Evolutionary conservation across 2,888 invertebrate species (phyloP), one percentile per base, ranked within the genome.

Genomic region (Brachypalpus laphriformis): DNA sequence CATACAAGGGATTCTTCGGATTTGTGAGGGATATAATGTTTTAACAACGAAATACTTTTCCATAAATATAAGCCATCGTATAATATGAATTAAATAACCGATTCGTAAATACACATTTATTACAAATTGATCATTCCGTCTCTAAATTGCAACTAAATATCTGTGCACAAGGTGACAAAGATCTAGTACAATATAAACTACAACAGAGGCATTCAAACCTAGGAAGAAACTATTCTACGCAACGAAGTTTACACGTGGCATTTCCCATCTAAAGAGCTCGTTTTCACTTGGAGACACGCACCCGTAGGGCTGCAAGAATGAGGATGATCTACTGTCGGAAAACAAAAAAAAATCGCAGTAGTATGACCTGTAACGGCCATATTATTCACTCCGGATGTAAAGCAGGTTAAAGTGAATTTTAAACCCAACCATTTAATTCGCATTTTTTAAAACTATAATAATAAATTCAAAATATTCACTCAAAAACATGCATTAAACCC

Each of bases 91-190:
- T 71, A 57, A 77, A 54, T 59, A 61, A 61, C 68, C 42, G 61
- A 42, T 40, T 61, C 49, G 45, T 57, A 72, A 51, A 78, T 54
- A 78, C 59, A 65, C 78, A 63, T 63, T 74, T 47, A 70, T 51
- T 22, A 47, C 54, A 70, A 61, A 80, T 45, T 57, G 57, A 75
- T 68, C 70, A 75, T 59, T 75, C 66, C 74, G 70, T 80, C 57
- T 75, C 63, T 49, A 51, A 81, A 85, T 74, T 70, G 81, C 80
- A 80, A 80, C 75, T 80, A 40, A 80, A 80, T 68, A 56, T 40
- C 31, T 68, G 22, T 63, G 51, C 42, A 59, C 34, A 57, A 56
- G 25, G 16, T 37, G 20, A 65, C 18, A 9, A 5, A 1, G 20
- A 63, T 75, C 80, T 80, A 74, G 63, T 80, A 83, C 80, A 56